Evolutionary conservation across 2,113 vertebrate species (phyloP).

Genomic region (Tangachromis dhanisi): DNA sequence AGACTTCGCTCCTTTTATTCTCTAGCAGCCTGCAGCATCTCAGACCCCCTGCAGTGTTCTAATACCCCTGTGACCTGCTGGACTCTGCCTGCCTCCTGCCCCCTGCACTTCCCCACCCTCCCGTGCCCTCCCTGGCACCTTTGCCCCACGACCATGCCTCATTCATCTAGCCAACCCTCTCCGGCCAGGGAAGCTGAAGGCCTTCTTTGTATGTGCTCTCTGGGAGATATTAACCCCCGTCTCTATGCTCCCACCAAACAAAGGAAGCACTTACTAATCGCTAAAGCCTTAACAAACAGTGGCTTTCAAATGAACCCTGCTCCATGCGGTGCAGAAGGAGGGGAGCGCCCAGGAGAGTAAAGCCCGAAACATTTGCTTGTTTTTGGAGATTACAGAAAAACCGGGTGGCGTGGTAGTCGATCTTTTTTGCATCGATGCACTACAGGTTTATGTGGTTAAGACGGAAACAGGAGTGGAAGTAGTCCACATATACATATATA

Average conservation of each 20-base stretch:
- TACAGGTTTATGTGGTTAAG: not conserved
- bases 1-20: not conserved
- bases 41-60: not conserved
- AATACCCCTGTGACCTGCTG: conserved; percentile 2
- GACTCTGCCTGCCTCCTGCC: conserved; percentile 21
- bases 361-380: conserved; percentile 55
- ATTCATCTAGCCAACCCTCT: conserved; percentile 64
- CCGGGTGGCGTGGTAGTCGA: conserved; percentile 9
- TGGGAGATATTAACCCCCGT: conserved; percentile 73
- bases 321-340: conserved; percentile 52
- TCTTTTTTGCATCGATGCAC: conserved; percentile 11
- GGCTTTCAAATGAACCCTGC: conserved; percentile 70
- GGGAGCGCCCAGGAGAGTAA: conserved; percentile 40
- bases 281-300: conserved; percentile 74
- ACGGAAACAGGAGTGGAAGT: not conserved
- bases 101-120: conserved; percentile 26
- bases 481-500: not conserved
- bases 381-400: conserved; percentile 59
- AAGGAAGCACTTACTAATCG: conserved; percentile 75
- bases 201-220: conserved; percentile 69
- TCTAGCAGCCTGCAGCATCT: not conserved
- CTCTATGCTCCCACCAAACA: conserved; percentile 62
- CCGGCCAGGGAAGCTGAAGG: conserved; percentile 68
- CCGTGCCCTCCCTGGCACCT: conserved; percentile 62
- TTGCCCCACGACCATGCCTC: conserved; percentile 56